phyloP scores from a whole-genome alignment of 2,888 invertebrate species.

The Punctoribates punctum region DNA sequence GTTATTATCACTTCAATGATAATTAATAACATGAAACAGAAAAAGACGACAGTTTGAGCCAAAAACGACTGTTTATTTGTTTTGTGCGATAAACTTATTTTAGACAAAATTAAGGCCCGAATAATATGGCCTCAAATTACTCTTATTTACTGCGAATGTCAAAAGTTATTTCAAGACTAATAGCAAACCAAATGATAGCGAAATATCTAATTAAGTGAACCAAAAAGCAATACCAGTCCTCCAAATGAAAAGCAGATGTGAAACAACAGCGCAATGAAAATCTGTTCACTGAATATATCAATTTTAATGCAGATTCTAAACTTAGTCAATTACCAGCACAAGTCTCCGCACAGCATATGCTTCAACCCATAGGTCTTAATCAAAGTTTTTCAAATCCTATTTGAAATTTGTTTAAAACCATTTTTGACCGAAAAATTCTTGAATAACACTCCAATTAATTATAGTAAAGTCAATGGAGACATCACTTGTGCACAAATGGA shows the following conservation, averaged over 20 bases:
- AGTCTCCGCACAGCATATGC: not conserved
- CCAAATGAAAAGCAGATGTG: constrained; percentile 34
- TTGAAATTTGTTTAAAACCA: not conserved
- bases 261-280: not conserved
- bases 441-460: too few species aligned
- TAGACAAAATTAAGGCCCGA: not conserved
- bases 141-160: constrained; percentile 16
- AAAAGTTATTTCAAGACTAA: constrained; percentile 33
- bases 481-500: too few species aligned
- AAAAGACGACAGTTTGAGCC: not conserved
- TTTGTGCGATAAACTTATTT: constrained; percentile 13
- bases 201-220: constrained; percentile 29
- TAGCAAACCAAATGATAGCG: constrained; percentile 21
- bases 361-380: not conserved
- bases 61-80: constrained; percentile 1
- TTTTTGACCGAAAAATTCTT: too few species aligned
- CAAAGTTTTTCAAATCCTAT: not conserved
- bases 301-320: not conserved
- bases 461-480: too few species aligned
- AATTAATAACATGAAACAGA: constrained; percentile 11
- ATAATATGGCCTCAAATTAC: constrained; percentile 17
- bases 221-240: not conserved
- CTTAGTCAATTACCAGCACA: not conserved
- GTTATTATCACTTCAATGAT: constrained; percentile 3
- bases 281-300: constrained; percentile 2